Conservation (phyloP, 2,113 vertebrate genomes). For the Burhinus oedicnemus region DNA sequence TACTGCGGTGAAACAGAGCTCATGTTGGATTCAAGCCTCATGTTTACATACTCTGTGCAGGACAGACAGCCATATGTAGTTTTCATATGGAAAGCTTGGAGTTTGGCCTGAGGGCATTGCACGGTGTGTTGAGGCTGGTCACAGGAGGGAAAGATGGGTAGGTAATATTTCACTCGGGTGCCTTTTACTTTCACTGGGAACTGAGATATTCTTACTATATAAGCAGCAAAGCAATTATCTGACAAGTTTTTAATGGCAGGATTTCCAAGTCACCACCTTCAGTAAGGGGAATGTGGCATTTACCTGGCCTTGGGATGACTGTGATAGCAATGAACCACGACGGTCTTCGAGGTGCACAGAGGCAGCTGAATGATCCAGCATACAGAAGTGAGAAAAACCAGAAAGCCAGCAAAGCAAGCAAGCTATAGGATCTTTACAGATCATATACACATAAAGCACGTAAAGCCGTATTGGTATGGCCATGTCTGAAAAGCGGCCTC, state of each 20-base stretch:
- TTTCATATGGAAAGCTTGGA: not conserved
- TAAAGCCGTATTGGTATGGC: not conserved
- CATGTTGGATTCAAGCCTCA: not conserved
- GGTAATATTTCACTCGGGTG: not conserved
- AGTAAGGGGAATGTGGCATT: not conserved
- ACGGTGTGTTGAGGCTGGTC: not conserved
- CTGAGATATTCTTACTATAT: not conserved
- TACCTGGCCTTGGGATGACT: not conserved
- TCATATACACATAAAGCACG: not conserved
- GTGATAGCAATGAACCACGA: not conserved
- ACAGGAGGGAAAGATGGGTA: not conserved
- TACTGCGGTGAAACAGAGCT: not conserved
- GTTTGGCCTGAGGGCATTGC: not conserved
- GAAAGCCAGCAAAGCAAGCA: not conserved
- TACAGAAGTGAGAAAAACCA: not conserved
- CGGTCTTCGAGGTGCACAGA: not conserved
- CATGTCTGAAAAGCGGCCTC: not conserved
- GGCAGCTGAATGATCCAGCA: not conserved
- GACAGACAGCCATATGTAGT: not conserved
- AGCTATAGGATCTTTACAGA: not conserved
- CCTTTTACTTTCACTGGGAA: not conserved
- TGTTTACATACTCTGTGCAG: not conserved
- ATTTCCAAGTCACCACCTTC: not conserved
- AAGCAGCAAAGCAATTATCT: not conserved
- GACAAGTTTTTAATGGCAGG: not conserved